phyloP scores from a whole-genome alignment of 2,888 invertebrate species.

The Dione juno region DNA sequence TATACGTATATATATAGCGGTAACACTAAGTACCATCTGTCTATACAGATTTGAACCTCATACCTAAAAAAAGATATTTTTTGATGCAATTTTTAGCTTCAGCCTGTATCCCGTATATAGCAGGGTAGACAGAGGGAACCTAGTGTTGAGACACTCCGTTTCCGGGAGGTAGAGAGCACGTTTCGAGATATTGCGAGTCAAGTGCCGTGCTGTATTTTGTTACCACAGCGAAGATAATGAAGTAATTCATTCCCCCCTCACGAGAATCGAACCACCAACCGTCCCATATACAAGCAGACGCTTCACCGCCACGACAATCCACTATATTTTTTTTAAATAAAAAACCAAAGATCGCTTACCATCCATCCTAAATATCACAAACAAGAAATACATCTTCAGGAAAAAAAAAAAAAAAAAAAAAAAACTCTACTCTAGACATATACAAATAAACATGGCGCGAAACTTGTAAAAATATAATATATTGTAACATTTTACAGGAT shows the following conservation, averaged over 20 bases:
- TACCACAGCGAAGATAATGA: too few species aligned
- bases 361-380: background rate
- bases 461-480: slow-evolving; percentile 32
- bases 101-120: background rate
- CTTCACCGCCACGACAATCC: too few species aligned
- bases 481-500: slow-evolving; percentile 19
- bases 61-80: too few species aligned
- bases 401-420: background rate
- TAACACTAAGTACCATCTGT: too few species aligned
- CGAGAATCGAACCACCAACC: background rate
- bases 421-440: background rate
- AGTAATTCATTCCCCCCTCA: too few species aligned
- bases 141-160: background rate
- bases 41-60: too few species aligned
- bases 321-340: too few species aligned
- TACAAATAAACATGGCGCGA: slow-evolving; percentile 46
- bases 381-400: background rate
- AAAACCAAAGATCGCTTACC: too few species aligned
- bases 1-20: background rate
- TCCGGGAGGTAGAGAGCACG: too few species aligned
- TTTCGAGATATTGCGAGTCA: too few species aligned
- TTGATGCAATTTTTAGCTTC: too few species aligned
- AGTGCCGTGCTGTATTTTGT: too few species aligned
- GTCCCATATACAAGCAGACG: background rate
- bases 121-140: background rate